Conservation (phyloP, 1,140 invertebrate genomes). For the Brachionus asplanchnoidis region DNA sequence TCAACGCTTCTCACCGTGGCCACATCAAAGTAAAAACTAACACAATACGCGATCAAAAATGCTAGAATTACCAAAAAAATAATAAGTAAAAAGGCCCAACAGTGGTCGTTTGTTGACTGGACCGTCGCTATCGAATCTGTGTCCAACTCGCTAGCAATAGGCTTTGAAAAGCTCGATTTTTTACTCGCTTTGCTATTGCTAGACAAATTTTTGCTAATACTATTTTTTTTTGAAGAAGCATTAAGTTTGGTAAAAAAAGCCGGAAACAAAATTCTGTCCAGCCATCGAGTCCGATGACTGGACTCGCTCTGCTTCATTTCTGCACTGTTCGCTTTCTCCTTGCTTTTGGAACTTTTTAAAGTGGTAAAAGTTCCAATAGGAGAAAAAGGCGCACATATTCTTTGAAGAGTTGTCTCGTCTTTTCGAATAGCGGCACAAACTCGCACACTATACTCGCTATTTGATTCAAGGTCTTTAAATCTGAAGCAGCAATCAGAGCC, state of each 20-base stretch:
- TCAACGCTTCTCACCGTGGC: neutral
- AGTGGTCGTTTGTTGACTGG: conserved; percentile 63
- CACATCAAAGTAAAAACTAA: conserved; percentile 11
- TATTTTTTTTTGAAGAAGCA: neutral
- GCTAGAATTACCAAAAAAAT: conserved; percentile 63
- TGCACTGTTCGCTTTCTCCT: conserved; percentile 57
- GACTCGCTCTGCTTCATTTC: conserved; percentile 61
- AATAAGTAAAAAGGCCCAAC: conserved; percentile 65
- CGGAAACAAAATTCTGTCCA: conserved; percentile 45
- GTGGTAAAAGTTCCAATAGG: conserved; percentile 56
- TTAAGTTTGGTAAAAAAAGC: neutral
- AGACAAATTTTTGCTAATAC: neutral
- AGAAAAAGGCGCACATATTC: conserved; percentile 12
- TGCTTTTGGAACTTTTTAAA: conserved; percentile 49
- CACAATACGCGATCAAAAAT: conserved; percentile 61
- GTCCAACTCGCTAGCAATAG: neutral
- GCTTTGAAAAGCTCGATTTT: conserved; percentile 36
- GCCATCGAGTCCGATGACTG: conserved; percentile 51
- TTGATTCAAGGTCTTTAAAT: conserved; percentile 70
- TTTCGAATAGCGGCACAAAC: conserved; percentile 65
- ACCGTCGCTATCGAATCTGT: conserved; percentile 47
- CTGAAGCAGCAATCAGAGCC: conserved; percentile 65
- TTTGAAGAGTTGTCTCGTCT: neutral
- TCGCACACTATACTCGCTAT: conserved; percentile 71
- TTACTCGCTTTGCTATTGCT: neutral